Base-by-base conservation (phyloP, 1,140 invertebrate genomes). In the Catajapyx aquilonaris region DNA sequence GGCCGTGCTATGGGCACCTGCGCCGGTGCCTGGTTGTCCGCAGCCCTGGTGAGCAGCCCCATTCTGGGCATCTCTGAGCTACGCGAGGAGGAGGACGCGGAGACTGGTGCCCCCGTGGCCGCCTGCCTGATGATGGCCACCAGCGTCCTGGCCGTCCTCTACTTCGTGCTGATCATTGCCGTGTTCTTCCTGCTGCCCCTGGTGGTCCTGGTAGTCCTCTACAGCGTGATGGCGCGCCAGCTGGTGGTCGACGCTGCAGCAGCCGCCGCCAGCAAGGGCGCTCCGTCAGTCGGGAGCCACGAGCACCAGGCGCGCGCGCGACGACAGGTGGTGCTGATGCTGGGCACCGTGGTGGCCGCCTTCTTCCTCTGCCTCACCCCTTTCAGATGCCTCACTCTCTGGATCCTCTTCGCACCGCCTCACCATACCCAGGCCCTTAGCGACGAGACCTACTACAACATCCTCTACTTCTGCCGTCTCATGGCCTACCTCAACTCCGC, bases 361-460 rank as follows among this genome's bases (percentile, higher is more conserved):
- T 90, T 88, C 52, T 90, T 90, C 56, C 49, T 87, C 4, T 88
- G 81, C 48, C 56, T 88, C 5, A 66, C 86, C 48, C 86, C 86
- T 0, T 81, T 87, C 47, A 66, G 81, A 34, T 64, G 81, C 0
- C 64, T 90, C n/a, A 81, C 69, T 4, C 50, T 88, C n/a, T 81
- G 73, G 66, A 70, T 83, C 15, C 66, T 85, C 0, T 48, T 81
- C 17, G 65, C 69, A 1, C 71, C 64, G 3, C 55, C 62, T 4
- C 67, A 73, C 34, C 52, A 60, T 11, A 58, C 74, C 18, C 54
- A 61, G 11, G 54, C 62, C 31, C 52, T 77, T 2, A 74, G 73
- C 30, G 61, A 72, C 13, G 73, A 83, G 44, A 68, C 63, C 7
- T 87, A 75, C 57, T 80, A 77, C 52, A 76, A 72, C 42, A 57